Evolutionary conservation across 37 sponge, comb jelly and placozoan species (phyloP), one percentile per base, ranked within the genome.

Genomic region (Corticium candelabrum): DNA sequence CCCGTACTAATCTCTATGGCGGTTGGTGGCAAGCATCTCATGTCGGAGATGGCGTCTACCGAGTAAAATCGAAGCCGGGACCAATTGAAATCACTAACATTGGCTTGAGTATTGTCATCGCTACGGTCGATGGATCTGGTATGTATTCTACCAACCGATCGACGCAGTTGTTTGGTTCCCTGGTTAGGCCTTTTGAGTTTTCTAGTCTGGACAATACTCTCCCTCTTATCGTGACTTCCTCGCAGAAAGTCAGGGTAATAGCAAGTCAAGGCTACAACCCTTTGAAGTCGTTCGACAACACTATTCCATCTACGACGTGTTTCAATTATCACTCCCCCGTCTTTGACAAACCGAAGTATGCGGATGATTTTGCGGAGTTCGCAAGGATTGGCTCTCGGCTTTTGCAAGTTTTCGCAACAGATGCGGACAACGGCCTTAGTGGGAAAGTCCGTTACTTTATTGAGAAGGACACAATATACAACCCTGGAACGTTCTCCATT

Each of bases 21-120:
- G 91, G 88, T 1, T 91, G 88, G 88, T 41, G 84, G 40, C 37
- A 68, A 38, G 77, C 90, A 3, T 40, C 31, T 7, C 67, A 71
- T 76, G 15, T 80, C 40, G 90, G 82, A 1, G 69, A 74, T 72
- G 86, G 90, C 41, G 75, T 40, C 0, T 90, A 40, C 32, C 67
- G 38, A 0, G 41, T 90, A 1, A 0, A 33, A 50, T 86, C 90
- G 34, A 72, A 43, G 0, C 84, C 84, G 3, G 76, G 76, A 0
- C 29, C 2, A 1, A 79, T 86, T 21, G 67, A 78, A 1, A 77
- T 77, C 40, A 40, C 67, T 33, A 75, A 77, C 67, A 83, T 90
- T 3, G 85, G 86, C 3, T 79, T 89, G 3, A 39, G 74, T n/a
- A 32, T 82, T 2, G 67, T 85, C 56, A 21, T 43, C 11, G 56